Percentiles rank a stretch among this genome's conserved stretches.
These are phyloP conservation scores for Temnothorax rugatulus DNA, from an alignment of 2,888 invertebrate genomes.

Conservation along the genomic window DNA sequence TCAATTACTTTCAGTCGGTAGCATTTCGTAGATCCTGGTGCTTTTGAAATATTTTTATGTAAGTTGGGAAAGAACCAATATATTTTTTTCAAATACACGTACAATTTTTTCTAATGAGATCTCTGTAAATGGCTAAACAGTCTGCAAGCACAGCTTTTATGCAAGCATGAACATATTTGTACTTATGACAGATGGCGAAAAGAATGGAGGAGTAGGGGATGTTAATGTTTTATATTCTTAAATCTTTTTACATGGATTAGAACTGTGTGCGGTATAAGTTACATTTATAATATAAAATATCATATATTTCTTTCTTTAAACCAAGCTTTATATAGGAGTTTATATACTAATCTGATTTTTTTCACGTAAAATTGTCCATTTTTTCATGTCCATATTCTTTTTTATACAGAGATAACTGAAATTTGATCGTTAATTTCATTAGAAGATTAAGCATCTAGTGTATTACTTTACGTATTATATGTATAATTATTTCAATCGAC, in stretches of 20 bases:
- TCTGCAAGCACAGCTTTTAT: neutral
- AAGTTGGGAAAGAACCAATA: neutral
- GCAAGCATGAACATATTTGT: slow-evolving; percentile 9
- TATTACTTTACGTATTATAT: neutral
- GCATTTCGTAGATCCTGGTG: neutral
- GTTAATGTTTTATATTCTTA: neutral
- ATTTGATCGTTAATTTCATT: neutral
- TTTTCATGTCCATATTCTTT: neutral
- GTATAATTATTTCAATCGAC: neutral
- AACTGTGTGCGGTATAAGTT: neutral
- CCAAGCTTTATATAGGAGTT: too few species aligned
- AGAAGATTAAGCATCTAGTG: neutral
- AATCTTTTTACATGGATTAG: neutral
- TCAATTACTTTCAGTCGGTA: neutral
- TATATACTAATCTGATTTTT: neutral
- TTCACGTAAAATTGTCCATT: neutral
- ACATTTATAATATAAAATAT: neutral
- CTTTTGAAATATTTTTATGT: neutral
- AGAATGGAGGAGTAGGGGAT: neutral
- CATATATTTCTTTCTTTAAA: slow-evolving; percentile 3
- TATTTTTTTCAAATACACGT: neutral
- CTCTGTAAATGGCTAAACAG: neutral
- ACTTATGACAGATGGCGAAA: neutral
- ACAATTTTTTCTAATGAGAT: neutral
- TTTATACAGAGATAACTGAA: neutral